Base-by-base conservation (phyloP, 2,888 invertebrate species). In the Ctena decussata region DNA sequence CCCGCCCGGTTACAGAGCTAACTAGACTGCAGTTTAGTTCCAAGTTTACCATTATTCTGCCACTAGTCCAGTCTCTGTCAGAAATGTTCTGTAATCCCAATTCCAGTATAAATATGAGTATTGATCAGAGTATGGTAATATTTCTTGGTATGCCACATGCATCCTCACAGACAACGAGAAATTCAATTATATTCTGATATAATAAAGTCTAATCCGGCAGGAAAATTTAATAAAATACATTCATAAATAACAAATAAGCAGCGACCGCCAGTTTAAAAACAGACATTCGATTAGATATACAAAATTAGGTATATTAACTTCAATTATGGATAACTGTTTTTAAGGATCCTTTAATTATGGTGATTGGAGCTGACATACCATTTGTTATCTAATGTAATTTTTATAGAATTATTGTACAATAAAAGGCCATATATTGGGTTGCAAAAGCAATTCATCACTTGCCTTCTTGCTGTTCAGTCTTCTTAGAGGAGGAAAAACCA, bases 251-350 rank as follows among this genome's bases (percentile, higher is more conserved):
- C 82, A 84, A 86, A 86, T 86, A 86, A 84, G 84, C 86, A 82
- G 80, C 78, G 77, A 73, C 81, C 80, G 84, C 72, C 88, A 57
- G 76, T 80, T 82, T 82, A 41, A 83, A 86, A 89, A 89, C 89
- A 89, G 85, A 81, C 86, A 77, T 82, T 83, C 82, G 82, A 89
- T 89, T 86, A 86, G 86, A 86, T 89, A 89, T 86, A 89, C 89
- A 82, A 89, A 86, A 85, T 89, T 89, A 89, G 85, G 83, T 85
- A 83, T 89, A 89, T 89, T 89, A 89, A 89, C 89, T 86, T 86
- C 89, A 89, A 89, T 89, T 89, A 89, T 39, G 79, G 84, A 79
- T 82, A 77, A 86, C 86, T 80, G 86, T 89, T 85, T 89, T 85
- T 86, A 80, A 82, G 71, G 86, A 89, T 82, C 84, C 69, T 44